phyloP scores from a whole-genome alignment of 2,113 vertebrate genomes.

The Rhodinocichla rosea region DNA sequence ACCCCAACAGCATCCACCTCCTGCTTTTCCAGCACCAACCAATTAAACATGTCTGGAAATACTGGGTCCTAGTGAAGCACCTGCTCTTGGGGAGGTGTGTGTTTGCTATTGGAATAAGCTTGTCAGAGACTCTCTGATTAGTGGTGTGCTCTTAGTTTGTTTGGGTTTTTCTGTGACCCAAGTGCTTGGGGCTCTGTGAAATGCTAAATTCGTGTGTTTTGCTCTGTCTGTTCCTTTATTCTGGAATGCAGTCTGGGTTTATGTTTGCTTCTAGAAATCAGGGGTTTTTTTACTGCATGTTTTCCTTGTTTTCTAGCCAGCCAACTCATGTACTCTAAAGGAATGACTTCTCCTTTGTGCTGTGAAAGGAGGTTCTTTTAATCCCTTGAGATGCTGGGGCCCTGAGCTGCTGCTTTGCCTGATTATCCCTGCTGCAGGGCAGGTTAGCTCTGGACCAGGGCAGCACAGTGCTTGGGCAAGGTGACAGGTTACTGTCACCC shows the following conservation, averaged over 20 bases:
- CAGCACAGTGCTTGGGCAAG: rapidly evolving
- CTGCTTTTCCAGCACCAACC: neutral
- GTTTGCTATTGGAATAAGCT: neutral
- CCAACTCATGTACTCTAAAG: neutral
- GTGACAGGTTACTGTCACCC: neutral
- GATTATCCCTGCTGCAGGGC: neutral
- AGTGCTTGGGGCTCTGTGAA: neutral
- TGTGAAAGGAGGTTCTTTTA: neutral
- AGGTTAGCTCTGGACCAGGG: neutral
- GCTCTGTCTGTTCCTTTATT: neutral
- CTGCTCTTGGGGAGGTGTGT: neutral
- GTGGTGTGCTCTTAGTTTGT: neutral
- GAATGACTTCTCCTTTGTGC: neutral
- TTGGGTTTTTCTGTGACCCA: neutral
- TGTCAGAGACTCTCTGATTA: neutral
- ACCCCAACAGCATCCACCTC: neutral
- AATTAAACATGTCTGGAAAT: neutral
- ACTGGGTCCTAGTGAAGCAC: neutral
- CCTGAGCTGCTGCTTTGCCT: neutral
- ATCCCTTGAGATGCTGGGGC: neutral
- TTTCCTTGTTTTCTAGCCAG: neutral
- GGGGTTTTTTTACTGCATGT: neutral
- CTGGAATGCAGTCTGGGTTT: neutral
- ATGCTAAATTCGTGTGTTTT: neutral
- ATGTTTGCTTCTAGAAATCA: neutral